Base-by-base conservation (phyloP, 2,113 vertebrate species). In the Eubucco bourcierii region DNA sequence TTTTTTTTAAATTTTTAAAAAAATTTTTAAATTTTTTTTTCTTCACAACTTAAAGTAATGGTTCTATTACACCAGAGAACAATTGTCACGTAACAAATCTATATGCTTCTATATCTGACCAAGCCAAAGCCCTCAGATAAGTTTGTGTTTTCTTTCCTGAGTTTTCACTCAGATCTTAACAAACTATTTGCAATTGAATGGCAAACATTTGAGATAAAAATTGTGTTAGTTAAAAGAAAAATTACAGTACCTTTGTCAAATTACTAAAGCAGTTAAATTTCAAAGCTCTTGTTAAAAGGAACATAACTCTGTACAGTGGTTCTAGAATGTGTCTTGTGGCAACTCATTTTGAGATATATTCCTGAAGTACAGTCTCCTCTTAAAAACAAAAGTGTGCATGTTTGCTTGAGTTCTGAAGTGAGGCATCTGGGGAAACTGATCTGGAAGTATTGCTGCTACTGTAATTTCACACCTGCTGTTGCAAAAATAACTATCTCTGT, bases 401-500 rank as follows among this genome's bases (percentile, higher is more conserved):
- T 85, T 93, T 86, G 63, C 63, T 61, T 64, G 53, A 68, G 34
- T 61, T 31, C 56, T 76, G 78, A 58, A 74, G n/a, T 27, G 63
- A 83, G 59, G 41, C 78, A 68, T 50, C 34, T 60, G 20, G 59
- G 60, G 65, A 86, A 94, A 74, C 80, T 82, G 93, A 91, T 95
- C 85, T 92, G 82, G 50, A 90, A 92, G 68, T 93, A 71, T 67
- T 78, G 59, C 84, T 90, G 34, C 73, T 94, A 25, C 94, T 95
- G 85, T 93, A 93, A 95, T 95, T 95, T 95, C 94, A 94, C 71
- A 92, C 85, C 78, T 87, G n/a, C 84, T 91, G 58, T 56, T 94
- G 80, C 94, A 81, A 89, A 97, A 95, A 88, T 96, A 95, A 46
- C 84, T 84, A 6, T 68, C 71, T 90, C 91, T 95, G 93, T 96